phyloP scores from a whole-genome alignment of 2,113 vertebrate species.

The Pollachius pollachius region DNA sequence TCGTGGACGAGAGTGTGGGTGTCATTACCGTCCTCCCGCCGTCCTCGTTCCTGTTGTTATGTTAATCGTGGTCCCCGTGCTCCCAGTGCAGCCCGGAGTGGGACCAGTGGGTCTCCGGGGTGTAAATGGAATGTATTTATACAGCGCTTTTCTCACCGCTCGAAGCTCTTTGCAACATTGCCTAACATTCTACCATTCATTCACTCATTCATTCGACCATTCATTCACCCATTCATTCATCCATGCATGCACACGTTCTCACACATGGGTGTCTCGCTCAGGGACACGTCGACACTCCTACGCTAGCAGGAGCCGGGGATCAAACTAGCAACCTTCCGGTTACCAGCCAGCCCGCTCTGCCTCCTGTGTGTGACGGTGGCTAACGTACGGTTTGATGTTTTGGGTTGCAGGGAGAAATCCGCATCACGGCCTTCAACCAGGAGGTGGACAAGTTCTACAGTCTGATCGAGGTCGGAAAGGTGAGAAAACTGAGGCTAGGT shows the following conservation, averaged over 20 bases:
- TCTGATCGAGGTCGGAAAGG: slow-evolving; percentile 92
- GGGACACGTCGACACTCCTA: too few species aligned
- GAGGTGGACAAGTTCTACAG: slow-evolving; percentile 94
- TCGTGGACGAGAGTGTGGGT: slow-evolving; percentile 95
- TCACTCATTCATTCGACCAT: too few species aligned
- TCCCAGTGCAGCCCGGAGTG: too few species aligned
- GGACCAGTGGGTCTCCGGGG: background rate
- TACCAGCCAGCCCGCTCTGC: too few species aligned
- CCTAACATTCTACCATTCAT: too few species aligned
- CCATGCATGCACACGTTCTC: background rate
- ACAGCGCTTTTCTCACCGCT: background rate
- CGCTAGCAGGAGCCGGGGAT: too few species aligned
- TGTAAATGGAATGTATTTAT: background rate
- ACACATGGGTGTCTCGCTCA: too few species aligned
- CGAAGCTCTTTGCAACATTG: too few species aligned
- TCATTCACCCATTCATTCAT: too few species aligned
- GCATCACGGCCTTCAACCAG: slow-evolving; percentile 93
- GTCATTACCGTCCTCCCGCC: background rate
- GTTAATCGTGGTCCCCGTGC: too few species aligned
- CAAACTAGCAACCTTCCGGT: too few species aligned
- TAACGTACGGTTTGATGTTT: slow-evolving; percentile 2
- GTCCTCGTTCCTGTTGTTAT: too few species aligned
- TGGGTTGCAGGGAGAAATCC: slow-evolving; percentile 87
- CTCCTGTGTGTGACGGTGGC: background rate
- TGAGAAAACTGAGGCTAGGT: slow-evolving; percentile 47